Evolutionary conservation across 2,888 invertebrate genomes (phyloP), one percentile per base, ranked within the genome.

Genomic region (Dendrolimus pini): DNA sequence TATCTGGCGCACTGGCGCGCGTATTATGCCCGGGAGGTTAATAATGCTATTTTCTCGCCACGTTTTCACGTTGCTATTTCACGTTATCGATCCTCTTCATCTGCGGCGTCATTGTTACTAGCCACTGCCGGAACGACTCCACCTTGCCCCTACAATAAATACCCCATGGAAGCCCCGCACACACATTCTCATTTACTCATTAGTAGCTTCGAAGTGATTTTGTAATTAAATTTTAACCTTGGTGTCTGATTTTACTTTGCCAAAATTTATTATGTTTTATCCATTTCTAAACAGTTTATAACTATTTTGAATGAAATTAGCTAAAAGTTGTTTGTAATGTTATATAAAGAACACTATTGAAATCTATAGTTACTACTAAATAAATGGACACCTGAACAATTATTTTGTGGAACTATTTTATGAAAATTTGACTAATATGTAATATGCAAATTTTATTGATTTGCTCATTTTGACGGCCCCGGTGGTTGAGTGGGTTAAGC

Each of bases 1-100:
- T 91, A 90, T 89, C 89, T 89, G 85, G 89, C 86, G 87, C 85
- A 85, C 82, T 89, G 88, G 89, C 85, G 87, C 87, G 88, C 77
- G 84, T 89, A 91, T 90, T 90, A 90, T 83, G 77, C 91, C 87
- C 90, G 75, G 77, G 89, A 88, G 91, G 90, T 90, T 91, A 90
- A 91, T 91, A 91, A 90, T 90, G 90, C 86, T 85, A 90, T 91
- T 91, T 91, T 90, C 90, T 89, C 88, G 85, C 86, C 86, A 87
- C 89, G 83, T 89, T 88, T 89, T 89, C 89, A 85, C 89, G 82
- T 86, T 82, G 86, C 89, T 87, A 88, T 89, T 89, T 85, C 83
- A 83, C 80, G 83, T 85, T 89, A 88, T 89, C 89, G 85, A 84
- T 82, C 82, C 80, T 80, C 82, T 86, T 89, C 83, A 89, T 87